Base-by-base conservation (phyloP, 53 echinoderm and acorn worm species). In the Holothuria leucospilota region DNA sequence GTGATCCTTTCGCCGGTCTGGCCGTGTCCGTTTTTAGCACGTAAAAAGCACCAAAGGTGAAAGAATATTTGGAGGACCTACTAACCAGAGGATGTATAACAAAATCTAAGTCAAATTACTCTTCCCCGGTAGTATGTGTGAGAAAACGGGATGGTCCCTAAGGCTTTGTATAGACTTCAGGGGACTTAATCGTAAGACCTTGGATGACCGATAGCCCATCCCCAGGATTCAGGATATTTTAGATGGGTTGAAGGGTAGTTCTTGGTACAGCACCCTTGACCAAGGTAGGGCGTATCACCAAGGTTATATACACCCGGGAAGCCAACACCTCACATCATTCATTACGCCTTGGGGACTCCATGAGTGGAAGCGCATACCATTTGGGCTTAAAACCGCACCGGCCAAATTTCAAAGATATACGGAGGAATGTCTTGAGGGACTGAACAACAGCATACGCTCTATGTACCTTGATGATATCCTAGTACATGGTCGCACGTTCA, bases 21-120 rank as follows among this genome's bases (percentile, higher is more conserved):
- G n/a, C n/a, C n/a, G n/a, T n/a, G n/a, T n/a, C n/a, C n/a, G n/a
- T n/a, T n/a, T n/a, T n/a, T n/a, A n/a, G n/a, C n/a, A n/a, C n/a
- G n/a, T n/a, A n/a, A n/a, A n/a, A n/a, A n/a, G n/a, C n/a, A n/a
- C n/a, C n/a, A 10, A 87, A 91, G 74, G 91, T 91, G 8, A 91
- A 88, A 24, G 42, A 85, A 4, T 92, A 92, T 51, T n/a, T 92
- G 8, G 34, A 86, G 27, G 91, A 95, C 20, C 93, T 95, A 0
- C 71, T 93, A 29, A 42, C 83, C 13, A 51, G 91, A 63, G 92
- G 87, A 0, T 93, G 91, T 91, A 87, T 95, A 1, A 63, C 24
- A 27, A 91, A 91, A 25, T 59, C 53, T 13, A 20, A 16, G 14
- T 51, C 24, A 71, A 20, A 12, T 58, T 39, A 74, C 23, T 39